Base-by-base conservation (phyloP, 2,888 invertebrate species). In the Pterobdella sp. region DNA sequence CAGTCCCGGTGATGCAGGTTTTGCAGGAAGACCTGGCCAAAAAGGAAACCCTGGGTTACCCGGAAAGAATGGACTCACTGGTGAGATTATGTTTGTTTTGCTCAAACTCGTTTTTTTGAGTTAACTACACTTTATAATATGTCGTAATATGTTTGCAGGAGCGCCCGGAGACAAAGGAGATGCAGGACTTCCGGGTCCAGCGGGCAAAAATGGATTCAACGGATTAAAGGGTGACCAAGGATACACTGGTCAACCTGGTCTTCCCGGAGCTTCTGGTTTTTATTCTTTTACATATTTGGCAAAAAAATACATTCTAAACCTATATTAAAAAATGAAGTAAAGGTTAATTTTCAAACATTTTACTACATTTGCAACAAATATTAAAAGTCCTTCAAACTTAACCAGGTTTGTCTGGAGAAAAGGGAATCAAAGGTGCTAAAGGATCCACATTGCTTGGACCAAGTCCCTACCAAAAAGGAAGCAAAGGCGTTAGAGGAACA, bases 191-290 rank as follows among this genome's bases (percentile, higher is more conserved):
- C 67, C 76, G 7, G 73, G 76, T 18, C 56, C 71, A 22, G 37
- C 69, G 18, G 73, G 72, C 14, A 7, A 34, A 32, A 26, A 35
- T 36, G 80, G 81, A 69, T 77, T 80, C 26, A 79, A 82, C 1
- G 80, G 79, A 1, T 75, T 36, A n/a, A 56, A 42, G 26, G 76
- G 73, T 37, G 1, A 36, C 63, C 18, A 32, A 2, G 76, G 76
- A 4, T 65, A 26, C 22, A 64, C 68, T 32, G 76, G 76, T 36
- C 34, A 29, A 2, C 32, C 35, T 60, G 83, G 81, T 76, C 74
- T 77, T 36, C 78, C 79, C 32, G 83, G 83, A 64, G 72, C 76
- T 35, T 29, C 75, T 49, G 76, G 76, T 52, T 90, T 91, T 76
- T 14, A 14, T 42, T 42, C 7, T 42, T 14, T 42, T 42, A 42